phyloP scores from a whole-genome alignment of 2,113 vertebrate genomes.

The Podarcis muralis region DNA sequence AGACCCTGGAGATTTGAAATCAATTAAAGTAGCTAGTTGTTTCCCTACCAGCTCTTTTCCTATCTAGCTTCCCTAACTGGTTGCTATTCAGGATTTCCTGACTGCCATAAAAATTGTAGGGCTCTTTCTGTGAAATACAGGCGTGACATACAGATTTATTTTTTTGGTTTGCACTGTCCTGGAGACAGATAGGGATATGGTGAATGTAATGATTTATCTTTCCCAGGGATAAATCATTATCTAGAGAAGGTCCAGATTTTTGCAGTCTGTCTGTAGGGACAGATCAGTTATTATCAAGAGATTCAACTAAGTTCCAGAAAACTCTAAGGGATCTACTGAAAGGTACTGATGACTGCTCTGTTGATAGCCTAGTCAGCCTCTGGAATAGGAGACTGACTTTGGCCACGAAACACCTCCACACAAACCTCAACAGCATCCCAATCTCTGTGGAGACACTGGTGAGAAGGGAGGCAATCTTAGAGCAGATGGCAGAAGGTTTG shows the following conservation, averaged over 20 bases:
- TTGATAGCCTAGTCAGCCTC: too few relatives aligned
- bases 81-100: background rate
- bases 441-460: background rate
- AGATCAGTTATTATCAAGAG: background rate
- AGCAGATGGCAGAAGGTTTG: background rate
- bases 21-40: too few relatives aligned
- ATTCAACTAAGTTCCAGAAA: background rate
- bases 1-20: too few relatives aligned
- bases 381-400: too few relatives aligned
- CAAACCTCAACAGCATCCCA: background rate
- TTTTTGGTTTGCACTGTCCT: background rate
- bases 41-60: too few relatives aligned
- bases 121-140: background rate
- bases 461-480: background rate
- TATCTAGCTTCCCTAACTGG: background rate
- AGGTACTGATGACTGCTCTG: background rate
- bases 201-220: background rate
- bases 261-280: background rate
- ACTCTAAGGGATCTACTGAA: background rate
- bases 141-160: background rate
- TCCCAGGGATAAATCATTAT: background rate
- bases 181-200: background rate
- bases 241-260: background rate
- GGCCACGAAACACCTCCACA: too few relatives aligned
- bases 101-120: background rate